These are phyloP conservation scores for Apteryx mantelli DNA, from an alignment of 2,113 vertebrate genomes.

Conservation along the genomic window DNA sequence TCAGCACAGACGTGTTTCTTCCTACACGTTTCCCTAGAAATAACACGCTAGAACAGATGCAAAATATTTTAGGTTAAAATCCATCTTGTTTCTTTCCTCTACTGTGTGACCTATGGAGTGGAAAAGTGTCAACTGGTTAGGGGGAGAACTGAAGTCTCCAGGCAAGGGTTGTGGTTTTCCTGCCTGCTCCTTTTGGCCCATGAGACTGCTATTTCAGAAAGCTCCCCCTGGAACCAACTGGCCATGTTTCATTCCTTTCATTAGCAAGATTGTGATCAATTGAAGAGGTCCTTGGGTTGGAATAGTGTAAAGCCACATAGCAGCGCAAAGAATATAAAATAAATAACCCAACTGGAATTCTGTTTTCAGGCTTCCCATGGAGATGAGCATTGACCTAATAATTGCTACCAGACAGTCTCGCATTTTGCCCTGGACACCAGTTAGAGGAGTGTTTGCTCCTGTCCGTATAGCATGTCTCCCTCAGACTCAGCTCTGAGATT, in stretches of 20 bases:
- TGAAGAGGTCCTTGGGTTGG: neutral
- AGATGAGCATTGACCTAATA: neutral
- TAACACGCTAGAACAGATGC: neutral
- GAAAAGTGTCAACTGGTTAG: neutral
- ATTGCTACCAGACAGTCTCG: neutral
- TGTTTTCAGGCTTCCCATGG: neutral
- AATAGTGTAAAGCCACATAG: neutral
- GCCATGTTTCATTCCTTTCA: neutral
- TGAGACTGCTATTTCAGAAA: neutral
- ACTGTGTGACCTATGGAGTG: neutral
- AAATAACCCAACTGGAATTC: neutral
- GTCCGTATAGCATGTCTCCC: neutral
- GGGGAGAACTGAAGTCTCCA: neutral
- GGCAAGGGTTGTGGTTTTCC: conserved; percentile 1
- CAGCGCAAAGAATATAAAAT: neutral
- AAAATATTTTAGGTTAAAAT: neutral
- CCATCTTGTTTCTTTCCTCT: neutral
- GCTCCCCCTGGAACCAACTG: neutral
- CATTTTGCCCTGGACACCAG: neutral
- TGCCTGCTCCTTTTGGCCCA: neutral
- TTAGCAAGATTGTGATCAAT: neutral
- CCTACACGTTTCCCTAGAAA: neutral
- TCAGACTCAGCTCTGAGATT: neutral
- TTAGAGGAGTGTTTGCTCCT: neutral
- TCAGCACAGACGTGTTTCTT: neutral